Evolutionary conservation across 2,888 invertebrate genomes (phyloP), one percentile per base, ranked within the genome.

Genomic region (Volucella inanis): DNA sequence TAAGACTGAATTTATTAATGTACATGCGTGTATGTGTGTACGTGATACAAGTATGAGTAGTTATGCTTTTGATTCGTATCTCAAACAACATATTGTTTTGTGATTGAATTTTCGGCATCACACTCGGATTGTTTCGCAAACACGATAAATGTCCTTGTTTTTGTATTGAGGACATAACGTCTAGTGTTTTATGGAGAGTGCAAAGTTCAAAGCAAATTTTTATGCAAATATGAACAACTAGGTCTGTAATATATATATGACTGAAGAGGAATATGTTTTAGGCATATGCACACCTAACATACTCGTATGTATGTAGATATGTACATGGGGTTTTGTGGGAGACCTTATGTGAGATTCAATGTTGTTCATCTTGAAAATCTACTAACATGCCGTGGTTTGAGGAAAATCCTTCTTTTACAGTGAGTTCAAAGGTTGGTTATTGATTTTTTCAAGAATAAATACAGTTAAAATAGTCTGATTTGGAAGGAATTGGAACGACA

Each of bases 61-160:
- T 55, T 55, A 47, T n/a, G 55, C 38, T 38, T 38, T 43, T 18
- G 22, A 6, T 11, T 22, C 18, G 22, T 57, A 55, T 55, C 12
- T 38, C 12, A 22, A 22, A 55, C 11, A 12, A 22, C 6, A 15
- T 45, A 47, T 57, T 39, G 11, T n/a, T 49, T 22, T 12, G 9
- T 15, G 22, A 72, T 70, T 72, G 54, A 62, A 54, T 62, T 65
- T 55, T 55, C 18, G 52, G 43, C 61, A 61, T 12, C 31, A 38
- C 45, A 62, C 45, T 52, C 2, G 38, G 62, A 14, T 64, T 39
- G 39, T 8, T n/a, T 18, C 15, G n/a, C 12, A 39, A 49, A 49
- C 12, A 15, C 6, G 1, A 9, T 62, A 39, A 12, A 15, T 10
- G 11, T 68, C 8, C 49, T 64, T 3, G 12, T 57, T n/a, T 14